Base-by-base conservation (phyloP, 2,113 vertebrate species). In the Corythoichthys haematopterus region DNA sequence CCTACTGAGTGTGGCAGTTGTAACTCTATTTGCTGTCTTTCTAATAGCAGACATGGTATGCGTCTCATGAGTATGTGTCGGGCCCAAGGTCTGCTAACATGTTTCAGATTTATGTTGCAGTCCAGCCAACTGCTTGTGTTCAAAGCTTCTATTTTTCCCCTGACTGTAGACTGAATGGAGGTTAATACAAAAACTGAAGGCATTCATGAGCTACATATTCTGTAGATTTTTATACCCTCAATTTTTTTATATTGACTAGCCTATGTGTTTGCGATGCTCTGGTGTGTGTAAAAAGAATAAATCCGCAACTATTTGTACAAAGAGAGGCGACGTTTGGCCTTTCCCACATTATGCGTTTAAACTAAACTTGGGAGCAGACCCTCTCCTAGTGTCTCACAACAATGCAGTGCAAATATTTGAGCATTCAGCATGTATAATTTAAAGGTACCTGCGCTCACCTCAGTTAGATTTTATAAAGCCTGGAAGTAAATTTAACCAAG, bases 151-250 rank as follows among this genome's bases (percentile, higher is more conserved):
- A 74, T 85, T 83, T 87, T 86, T 80, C 80, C 64, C 76, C 62
- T 56, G 74, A 83, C 80, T 81, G 66, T 64, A 68, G 69, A 78
- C 88, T 84, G 69, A 76, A 70, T 85, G 79, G 65, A 84, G 87
- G 82, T 91, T 87, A 89, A 89, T 80, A 66, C 79, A 85, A 88
- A 85, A 89, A 88, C 84, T 85, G 52, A 28, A 76, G 73, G 81
- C 80, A 75, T 53, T 61, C 70, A 83, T 84, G 84, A 91, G 91
- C 90, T 88, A 86, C 89, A 91, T 92, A 28, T 57, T 4, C 55
- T 36, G 89, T 89, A 92, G 87, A 91, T 89, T 83, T 75, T 69
- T 81, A 43, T 84, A 59, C 78, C 68, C 75, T 71, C 71, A 67
- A 66, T 83, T 48, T 28, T 28, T 28, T 38, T 16, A 10, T 57